A percentile compares a stretch with the other conserved stretches of the same genome.
phyloP scores from a whole-genome alignment of 2,113 vertebrate species.

The Labrus mixtus region DNA sequence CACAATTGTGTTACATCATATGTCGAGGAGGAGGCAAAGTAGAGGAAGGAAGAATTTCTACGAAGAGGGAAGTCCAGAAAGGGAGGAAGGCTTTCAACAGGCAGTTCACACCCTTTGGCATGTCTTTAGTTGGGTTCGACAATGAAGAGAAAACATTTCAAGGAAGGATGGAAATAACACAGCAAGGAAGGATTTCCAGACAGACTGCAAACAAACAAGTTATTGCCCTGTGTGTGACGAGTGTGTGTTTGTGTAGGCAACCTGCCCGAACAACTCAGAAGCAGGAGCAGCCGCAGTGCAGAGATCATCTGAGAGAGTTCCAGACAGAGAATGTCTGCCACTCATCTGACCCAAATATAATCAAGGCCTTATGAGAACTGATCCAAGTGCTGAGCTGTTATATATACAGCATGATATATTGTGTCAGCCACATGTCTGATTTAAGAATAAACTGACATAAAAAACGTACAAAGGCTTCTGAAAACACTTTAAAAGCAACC shows the following conservation, averaged over 20 bases:
- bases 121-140: conserved; percentile 15
- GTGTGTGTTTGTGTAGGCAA: neutral
- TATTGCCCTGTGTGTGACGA: conserved; percentile 7
- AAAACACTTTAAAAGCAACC: neutral
- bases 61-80: conserved; percentile 30
- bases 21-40: conserved; percentile 1
- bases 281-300: neutral
- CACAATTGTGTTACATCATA: conserved; percentile 37
- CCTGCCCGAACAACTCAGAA: neutral
- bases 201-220: conserved; percentile 23
- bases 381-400: conserved; percentile 18
- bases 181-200: conserved; percentile 14
- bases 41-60: conserved; percentile 47
- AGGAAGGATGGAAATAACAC: conserved; percentile 19
- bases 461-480: neutral
- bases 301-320: conserved; percentile 10
- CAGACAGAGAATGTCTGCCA: conserved; percentile 22
- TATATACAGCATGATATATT: conserved; percentile 13
- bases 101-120: conserved; percentile 40
- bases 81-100: conserved; percentile 60
- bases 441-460: neutral
- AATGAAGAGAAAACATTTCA: conserved; percentile 28
- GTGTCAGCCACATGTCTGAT: neutral
- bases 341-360: conserved; percentile 48
- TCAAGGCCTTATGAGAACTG: conserved; percentile 23